Evolutionary conservation across 2,113 vertebrate species (phyloP), one percentile per base, ranked within the genome.

Genomic region (Siphamia tubifer): DNA sequence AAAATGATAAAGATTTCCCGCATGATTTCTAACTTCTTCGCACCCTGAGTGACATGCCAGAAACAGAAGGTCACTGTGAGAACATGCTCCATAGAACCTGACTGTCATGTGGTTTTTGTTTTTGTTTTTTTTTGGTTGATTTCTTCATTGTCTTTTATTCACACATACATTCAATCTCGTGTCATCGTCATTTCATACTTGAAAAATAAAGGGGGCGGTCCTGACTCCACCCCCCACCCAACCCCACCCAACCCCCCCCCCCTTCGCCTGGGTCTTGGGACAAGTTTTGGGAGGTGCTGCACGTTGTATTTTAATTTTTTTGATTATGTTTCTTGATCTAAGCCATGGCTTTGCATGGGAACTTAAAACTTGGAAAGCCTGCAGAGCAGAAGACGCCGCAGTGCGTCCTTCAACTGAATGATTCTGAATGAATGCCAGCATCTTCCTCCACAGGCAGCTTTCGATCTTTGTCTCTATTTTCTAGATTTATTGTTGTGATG

Each of bases 321-420:
- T n/a, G n/a, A n/a, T n/a, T n/a, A n/a, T 74, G 68, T 72, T 67
- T 75, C 51, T 81, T 49, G 66, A 82, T 70, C 73, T 58, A 82
- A 90, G 82, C 87, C 86, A 82, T 88, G 87, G 83, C 80, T 92
- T 89, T 91, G 92, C 89, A 91, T 92, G 91, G 86, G 81, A 89
- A 87, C 82, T 85, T 78, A 86, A 81, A n/a, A n/a, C n/a, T 58
- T 79, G 60, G 57, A 64, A 77, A 72, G 79, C 78, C 79, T 83
- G 69, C 72, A 71, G 85, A 86, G 81, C 63, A 44, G 72, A 58
- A 54, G 17, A 43, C 48, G 20, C 16, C 76, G 28, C 51, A 27
- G 68, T 2, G 43, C 68, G 44, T 83, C 77, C 68, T 43, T 79
- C 70, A 40, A 39, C n/a, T 68, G 70, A 80, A 83, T 79, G 70